phyloP scores from a whole-genome alignment of 2,888 invertebrate genomes.

The Ditylenchus weischeri region DNA sequence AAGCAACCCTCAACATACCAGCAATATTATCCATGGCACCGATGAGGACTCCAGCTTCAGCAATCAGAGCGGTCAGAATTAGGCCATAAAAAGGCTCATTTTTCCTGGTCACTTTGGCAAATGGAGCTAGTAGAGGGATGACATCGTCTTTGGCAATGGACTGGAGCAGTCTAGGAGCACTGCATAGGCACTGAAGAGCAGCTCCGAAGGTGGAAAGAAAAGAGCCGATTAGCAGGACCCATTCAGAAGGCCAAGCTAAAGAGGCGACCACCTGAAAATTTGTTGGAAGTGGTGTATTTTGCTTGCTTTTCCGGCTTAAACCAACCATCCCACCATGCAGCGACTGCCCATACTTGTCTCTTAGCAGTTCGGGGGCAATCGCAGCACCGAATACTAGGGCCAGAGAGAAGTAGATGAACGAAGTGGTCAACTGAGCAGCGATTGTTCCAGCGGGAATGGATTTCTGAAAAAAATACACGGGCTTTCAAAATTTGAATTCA shows the following conservation, averaged over 20 bases:
- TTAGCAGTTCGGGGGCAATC: slow-evolving; percentile 84
- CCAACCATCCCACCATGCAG: slow-evolving; percentile 78
- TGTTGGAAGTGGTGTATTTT: neutral
- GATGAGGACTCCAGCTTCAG: slow-evolving; percentile 72
- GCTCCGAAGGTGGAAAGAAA: slow-evolving; percentile 96
- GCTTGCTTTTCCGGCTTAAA: neutral
- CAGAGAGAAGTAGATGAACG: slow-evolving; percentile 81
- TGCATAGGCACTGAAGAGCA: slow-evolving; percentile 83
- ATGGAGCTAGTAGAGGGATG: slow-evolving; percentile 64
- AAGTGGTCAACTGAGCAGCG: slow-evolving; percentile 90
- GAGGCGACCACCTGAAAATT: slow-evolving; percentile 76
- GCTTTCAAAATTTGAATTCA: no score
- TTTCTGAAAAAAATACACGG: slow-evolving; percentile 65
- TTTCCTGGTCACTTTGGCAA: slow-evolving; percentile 84
- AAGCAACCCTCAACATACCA: neutral
- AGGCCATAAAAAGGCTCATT: slow-evolving; percentile 75
- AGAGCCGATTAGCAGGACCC: slow-evolving; percentile 95
- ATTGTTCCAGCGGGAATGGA: slow-evolving; percentile 97
- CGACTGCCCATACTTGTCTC: slow-evolving; percentile 98
- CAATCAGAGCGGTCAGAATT: slow-evolving; percentile 73
- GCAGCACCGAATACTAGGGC: slow-evolving; percentile 81
- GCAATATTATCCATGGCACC: slow-evolving; percentile 40
- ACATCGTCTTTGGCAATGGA: slow-evolving; percentile 96
- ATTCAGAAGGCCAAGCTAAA: slow-evolving; percentile 97
- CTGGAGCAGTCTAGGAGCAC: slow-evolving; percentile 63